A percentile compares a stretch with the other conserved stretches of the same genome.
Evolutionary conservation across 1,140 invertebrate species (phyloP).

Genomic region (Proales similis): DNA sequence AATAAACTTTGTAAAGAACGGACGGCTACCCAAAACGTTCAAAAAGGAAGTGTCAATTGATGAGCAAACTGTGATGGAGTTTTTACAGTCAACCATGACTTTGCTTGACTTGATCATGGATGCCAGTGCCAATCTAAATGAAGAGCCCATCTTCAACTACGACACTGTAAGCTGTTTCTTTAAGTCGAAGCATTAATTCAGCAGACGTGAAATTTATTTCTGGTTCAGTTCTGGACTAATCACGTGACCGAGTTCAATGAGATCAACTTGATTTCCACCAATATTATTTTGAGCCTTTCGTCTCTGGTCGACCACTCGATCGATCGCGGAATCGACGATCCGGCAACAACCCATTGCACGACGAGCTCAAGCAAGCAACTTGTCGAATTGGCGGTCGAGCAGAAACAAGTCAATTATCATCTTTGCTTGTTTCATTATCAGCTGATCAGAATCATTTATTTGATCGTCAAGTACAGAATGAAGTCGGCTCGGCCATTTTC

Average conservation of each 20-base stretch:
- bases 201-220: background rate
- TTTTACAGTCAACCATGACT: slow-evolving; percentile 28
- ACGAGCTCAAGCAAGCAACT: slow-evolving; percentile 48
- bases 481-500: slow-evolving; percentile 65
- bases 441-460: slow-evolving; percentile 65
- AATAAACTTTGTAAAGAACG: background rate
- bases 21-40: slow-evolving; percentile 2
- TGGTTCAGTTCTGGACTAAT: slow-evolving; percentile 26
- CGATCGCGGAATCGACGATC: slow-evolving; percentile 36
- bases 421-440: slow-evolving; percentile 70
- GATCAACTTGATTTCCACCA: slow-evolving; percentile 12
- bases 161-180: background rate
- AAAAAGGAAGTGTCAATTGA: slow-evolving; percentile 18
- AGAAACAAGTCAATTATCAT: slow-evolving; percentile 65
- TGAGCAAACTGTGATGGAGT: background rate
- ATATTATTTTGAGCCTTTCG: slow-evolving; percentile 29
- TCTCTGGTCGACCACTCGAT: slow-evolving; percentile 13
- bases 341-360: slow-evolving; percentile 33
- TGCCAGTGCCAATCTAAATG: slow-evolving; percentile 28
- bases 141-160: slow-evolving; percentile 34
- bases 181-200: background rate
- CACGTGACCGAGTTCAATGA: slow-evolving; percentile 4
- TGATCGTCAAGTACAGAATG: slow-evolving; percentile 69
- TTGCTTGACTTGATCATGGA: slow-evolving; percentile 34
- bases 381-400: slow-evolving; percentile 67